Conservation (phyloP, 1,140 invertebrate species). For the Anagrus nilaparvatae region DNA sequence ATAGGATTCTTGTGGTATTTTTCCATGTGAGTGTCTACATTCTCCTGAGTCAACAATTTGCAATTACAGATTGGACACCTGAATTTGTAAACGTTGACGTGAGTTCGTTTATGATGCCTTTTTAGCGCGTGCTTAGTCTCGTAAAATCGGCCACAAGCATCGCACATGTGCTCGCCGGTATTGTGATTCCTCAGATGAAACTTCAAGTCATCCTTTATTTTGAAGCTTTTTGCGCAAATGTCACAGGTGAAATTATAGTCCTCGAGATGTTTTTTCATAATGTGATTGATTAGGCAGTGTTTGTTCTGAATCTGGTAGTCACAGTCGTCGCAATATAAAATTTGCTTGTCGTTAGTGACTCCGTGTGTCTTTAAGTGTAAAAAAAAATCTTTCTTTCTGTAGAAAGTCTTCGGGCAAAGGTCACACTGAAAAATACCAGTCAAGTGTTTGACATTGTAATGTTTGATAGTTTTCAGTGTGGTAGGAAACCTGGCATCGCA, state of each 20-base stretch:
- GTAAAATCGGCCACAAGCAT: slow-evolving; percentile 25
- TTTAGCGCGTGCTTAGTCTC: slow-evolving; percentile 23
- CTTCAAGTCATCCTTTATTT: slow-evolving; percentile 37
- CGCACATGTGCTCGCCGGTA: slow-evolving; percentile 19
- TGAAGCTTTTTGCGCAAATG: slow-evolving; percentile 41
- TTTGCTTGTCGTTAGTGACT: neutral
- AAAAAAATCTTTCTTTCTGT: slow-evolving; percentile 36
- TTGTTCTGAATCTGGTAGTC: slow-evolving; percentile 40
- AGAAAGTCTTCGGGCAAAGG: slow-evolving; percentile 38
- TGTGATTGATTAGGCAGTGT: slow-evolving; percentile 39
- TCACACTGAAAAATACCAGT: slow-evolving; percentile 31
- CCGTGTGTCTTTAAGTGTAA: slow-evolving; percentile 33
- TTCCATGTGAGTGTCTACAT: slow-evolving; percentile 40
- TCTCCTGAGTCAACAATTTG: slow-evolving; percentile 38
- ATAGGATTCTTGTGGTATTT: slow-evolving; percentile 47
- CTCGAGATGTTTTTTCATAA: slow-evolving; percentile 40
- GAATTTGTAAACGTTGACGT: slow-evolving; percentile 26
- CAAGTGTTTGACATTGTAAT: neutral
- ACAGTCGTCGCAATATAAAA: slow-evolving; percentile 40
- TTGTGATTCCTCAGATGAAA: slow-evolving; percentile 40
- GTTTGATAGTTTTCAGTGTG: neutral
- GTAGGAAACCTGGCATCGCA: too few relatives aligned
- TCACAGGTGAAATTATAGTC: slow-evolving; percentile 49
- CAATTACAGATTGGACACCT: slow-evolving; percentile 35
- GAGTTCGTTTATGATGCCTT: slow-evolving; percentile 21